These are phyloP conservation scores for Athalia cordata DNA, from an alignment of 2,888 invertebrate genomes.

Conservation along the genomic window DNA sequence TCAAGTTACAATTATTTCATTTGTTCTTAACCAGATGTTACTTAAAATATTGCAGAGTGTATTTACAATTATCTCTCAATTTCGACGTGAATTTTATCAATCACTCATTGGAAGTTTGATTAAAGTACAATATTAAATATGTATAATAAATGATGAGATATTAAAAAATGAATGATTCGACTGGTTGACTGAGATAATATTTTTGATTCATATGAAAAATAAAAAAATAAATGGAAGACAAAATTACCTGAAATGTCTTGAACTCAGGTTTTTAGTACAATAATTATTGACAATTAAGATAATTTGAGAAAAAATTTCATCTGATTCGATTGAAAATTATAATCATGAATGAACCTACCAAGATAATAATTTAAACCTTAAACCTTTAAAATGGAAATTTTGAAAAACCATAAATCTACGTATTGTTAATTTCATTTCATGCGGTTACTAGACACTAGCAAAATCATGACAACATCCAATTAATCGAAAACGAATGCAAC, in stretches of 20 bases:
- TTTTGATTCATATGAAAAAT: too few relatives aligned
- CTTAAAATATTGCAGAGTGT: background rate
- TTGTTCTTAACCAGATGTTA: background rate
- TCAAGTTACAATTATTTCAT: background rate
- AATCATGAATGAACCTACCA: background rate
- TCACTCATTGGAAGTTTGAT: too few relatives aligned
- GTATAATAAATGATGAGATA: too few relatives aligned
- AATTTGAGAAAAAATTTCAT: too few relatives aligned
- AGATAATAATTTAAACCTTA: constrained; percentile 17
- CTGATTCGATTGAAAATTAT: constrained; percentile 1
- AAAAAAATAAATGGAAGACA: too few relatives aligned
- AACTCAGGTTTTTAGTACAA: background rate
- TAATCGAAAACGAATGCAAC: constrained; percentile 68
- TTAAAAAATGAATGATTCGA: too few relatives aligned
- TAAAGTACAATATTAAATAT: too few relatives aligned
- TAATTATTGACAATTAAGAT: constrained; percentile 16
- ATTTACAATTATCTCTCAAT: too few relatives aligned
- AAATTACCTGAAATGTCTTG: background rate
- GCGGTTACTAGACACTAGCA: constrained; percentile 70
- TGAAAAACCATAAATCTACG: constrained; percentile 47
- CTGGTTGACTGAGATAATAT: too few relatives aligned
- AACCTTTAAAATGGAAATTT: constrained; percentile 12
- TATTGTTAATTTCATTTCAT: constrained; percentile 62
- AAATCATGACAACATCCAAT: constrained; percentile 68
- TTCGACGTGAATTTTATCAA: too few relatives aligned